Percentiles rank a stretch among this genome's conserved stretches.
phyloP scores from a whole-genome alignment of 2,797 vertebrate genomes.

The Synanceia verrucosa region DNA sequence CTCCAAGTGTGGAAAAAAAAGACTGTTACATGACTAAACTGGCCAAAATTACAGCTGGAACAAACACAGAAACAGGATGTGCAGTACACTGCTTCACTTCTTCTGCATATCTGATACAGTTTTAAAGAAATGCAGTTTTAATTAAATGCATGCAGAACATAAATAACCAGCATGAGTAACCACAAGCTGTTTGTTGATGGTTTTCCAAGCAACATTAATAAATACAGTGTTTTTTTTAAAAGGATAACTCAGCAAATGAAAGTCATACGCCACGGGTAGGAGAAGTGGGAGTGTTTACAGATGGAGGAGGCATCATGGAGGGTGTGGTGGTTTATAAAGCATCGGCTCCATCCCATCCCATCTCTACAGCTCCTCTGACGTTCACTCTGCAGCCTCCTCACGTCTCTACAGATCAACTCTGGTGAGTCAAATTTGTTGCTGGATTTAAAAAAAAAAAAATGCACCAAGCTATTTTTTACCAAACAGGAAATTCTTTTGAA shows the following conservation, averaged over 20 bases:
- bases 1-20: not conserved
- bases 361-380: conserved; percentile 35
- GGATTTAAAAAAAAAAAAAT: not conserved
- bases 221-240: conserved; percentile 4
- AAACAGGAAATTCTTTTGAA: not conserved
- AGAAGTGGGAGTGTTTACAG: conserved; percentile 40
- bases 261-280: not conserved
- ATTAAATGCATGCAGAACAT: not conserved
- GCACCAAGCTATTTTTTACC: not conserved
- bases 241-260: not conserved
- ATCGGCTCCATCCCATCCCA: conserved; percentile 29
- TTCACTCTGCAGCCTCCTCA: not conserved
- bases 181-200: not conserved
- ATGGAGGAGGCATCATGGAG: conserved; percentile 32
- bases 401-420: conserved; percentile 10
- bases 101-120: not conserved
- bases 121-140: not conserved
- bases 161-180: conserved; percentile 13
- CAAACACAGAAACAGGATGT: not conserved
- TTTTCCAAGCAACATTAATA: conserved; percentile 12
- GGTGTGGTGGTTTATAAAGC: conserved; percentile 72
- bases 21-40: not conserved
- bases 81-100: not conserved
- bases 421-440: conserved; percentile 59
- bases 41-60: conserved; percentile 9